Base-by-base conservation (phyloP, 2,797 vertebrate species). In the Eupleurogrammus muticus region DNA sequence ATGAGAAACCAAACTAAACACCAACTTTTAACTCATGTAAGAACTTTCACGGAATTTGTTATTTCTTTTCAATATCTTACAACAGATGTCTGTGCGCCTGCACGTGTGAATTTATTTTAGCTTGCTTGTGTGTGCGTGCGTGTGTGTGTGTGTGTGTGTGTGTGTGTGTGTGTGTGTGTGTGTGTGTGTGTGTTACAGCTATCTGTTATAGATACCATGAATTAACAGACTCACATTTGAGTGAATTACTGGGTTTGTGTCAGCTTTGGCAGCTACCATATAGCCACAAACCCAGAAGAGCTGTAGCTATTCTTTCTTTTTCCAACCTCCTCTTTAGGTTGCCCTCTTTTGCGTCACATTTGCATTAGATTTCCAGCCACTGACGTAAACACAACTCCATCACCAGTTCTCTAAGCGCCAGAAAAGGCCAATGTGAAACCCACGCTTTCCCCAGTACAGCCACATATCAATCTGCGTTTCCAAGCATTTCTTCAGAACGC, bases 181-280 rank as follows among this genome's bases (percentile, higher is more conserved):
- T 71, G 32, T 53, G 58, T 65, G 16, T 73, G 68, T 76, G 60
- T 77, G 51, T 77, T 75, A 51, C 64, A 75, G 52, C 70, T 85
- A 71, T 90, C 70, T 87, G 68, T 73, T 89, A 83, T 85, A 86
- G 86, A 90, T 87, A 86, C 91, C 75, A 75, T 90, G 82, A 93
- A 92, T 93, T 92, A 92, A 88, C 79, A 84, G 77, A 81, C 87
- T 90, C 65, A 91, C 68, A 72, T 91, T 87, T 90, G 70, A 80
- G 73, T 62, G 86, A 93, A 93, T 94, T 92, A 87, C 90, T 88
- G 85, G 90, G 91, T 91, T 90, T 85, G 89, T 90, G 86, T 91
- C 62, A 66, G 84, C 64, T 73, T 87, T 94, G 93, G 93, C 90
- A 92, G 83, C 73, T 70, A 50, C 58, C 9, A 20, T 70, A 63